Conservation (phyloP, 2,797 vertebrate genomes). For the Peromyscus melanophrys region DNA sequence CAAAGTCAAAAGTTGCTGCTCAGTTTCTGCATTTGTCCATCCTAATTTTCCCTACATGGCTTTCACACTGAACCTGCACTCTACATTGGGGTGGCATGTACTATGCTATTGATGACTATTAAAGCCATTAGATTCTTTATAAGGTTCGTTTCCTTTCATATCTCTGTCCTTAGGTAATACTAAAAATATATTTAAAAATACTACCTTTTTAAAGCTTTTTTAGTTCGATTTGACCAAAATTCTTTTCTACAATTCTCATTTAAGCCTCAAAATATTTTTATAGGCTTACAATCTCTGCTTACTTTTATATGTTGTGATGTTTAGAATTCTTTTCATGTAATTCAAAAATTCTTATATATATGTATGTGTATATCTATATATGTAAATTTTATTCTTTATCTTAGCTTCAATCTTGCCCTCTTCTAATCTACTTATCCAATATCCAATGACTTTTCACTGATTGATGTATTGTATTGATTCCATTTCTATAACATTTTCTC, state of each 20-base stretch:
- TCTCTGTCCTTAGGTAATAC: background rate
- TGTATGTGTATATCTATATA: background rate
- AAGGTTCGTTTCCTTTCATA: background rate
- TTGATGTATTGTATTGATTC: background rate
- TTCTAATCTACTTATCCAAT: background rate
- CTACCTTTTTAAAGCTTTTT: background rate
- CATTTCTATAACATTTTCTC: constrained; percentile 2
- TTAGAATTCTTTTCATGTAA: background rate
- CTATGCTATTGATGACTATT: background rate
- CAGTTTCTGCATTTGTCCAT: background rate
- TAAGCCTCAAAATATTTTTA: background rate
- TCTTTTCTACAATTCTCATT: background rate
- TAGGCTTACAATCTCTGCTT: background rate
- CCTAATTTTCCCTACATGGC: background rate
- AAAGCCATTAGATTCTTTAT: background rate
- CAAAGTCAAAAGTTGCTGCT: background rate
- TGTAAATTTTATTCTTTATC: background rate
- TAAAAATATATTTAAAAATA: background rate
- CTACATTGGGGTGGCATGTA: fast-evolving
- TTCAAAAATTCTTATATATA: background rate
- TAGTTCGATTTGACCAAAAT: background rate
- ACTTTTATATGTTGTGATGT: background rate
- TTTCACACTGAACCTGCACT: background rate
- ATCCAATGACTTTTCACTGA: background rate
- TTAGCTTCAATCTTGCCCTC: background rate